Conservation (phyloP, 2,797 vertebrate species). For the Eulemur mongoz region DNA sequence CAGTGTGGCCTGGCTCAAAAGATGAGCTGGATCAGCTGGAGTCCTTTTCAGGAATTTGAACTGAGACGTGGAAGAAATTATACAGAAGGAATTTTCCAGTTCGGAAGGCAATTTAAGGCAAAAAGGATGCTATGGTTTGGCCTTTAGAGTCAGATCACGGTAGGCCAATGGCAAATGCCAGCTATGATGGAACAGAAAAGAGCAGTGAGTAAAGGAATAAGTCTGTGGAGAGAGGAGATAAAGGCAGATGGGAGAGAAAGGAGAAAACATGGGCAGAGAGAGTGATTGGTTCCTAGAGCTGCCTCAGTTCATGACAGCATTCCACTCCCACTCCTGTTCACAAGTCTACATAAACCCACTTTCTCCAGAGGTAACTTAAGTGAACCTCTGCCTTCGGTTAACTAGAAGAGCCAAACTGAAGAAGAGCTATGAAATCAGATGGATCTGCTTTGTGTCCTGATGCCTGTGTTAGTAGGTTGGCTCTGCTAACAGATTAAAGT, state of each 20-base stretch:
- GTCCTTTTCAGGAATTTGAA: neutral
- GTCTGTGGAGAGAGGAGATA: neutral
- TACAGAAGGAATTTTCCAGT: neutral
- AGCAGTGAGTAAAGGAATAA: neutral
- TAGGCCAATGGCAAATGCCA: neutral
- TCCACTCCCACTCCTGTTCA: neutral
- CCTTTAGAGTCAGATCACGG: neutral
- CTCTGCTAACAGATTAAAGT: neutral
- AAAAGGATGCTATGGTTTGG: neutral
- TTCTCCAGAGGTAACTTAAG: neutral
- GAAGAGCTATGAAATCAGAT: neutral
- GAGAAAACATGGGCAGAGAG: neutral
- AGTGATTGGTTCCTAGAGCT: neutral
- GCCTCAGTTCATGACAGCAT: neutral
- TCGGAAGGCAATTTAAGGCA: conserved; percentile 27
- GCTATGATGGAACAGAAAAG: neutral
- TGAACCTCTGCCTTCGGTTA: neutral
- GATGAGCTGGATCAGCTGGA: neutral
- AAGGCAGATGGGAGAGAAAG: neutral
- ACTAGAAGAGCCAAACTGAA: neutral
- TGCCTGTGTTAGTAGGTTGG: neutral
- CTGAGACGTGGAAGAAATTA: neutral
- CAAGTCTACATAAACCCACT: neutral
- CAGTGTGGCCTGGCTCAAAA: neutral
- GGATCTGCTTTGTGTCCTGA: neutral